Evolutionary conservation across 2,888 invertebrate species (phyloP), one percentile per base, ranked within the genome.

Genomic region (Thymelicus lineola): DNA sequence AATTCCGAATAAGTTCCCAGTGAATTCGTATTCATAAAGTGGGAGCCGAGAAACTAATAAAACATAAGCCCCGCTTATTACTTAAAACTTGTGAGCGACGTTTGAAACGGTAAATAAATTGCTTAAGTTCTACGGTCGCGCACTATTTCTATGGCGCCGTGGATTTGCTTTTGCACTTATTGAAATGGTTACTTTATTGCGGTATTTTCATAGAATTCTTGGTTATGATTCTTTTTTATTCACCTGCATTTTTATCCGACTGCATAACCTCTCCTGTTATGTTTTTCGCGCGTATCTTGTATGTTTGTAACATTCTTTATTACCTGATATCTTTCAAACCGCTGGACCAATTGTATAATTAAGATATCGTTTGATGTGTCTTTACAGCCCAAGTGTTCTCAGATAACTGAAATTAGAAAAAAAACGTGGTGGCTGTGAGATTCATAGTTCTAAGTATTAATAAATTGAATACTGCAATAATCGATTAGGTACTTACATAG

Each of bases 11-110:
- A 76, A 79, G 77, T 77, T 77, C 74, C 70, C 75, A 77, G 72
- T 75, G 73, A 77, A 80, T 77, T 80, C 75, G 75, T 77, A 78
- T 78, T 78, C 79, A 79, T 78, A 79, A 79, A 80, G 80, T 76
- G 77, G 77, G 77, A 78, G 77, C 76, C 74, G 74, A 75, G 75
- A 75, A 79, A 79, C 79, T 80, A 79, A 81, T 80, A 77, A 81
- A 80, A 81, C 81, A 78, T 81, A 80, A 80, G 79, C 78, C 75
- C 68, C 72, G 76, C 75, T 79, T 79, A 79, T 79, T 79, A 77
- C 80, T 79, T 78, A 79, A 76, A 77, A 77, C 74, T 79, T 75
- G 73, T 66, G 73, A 76, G 72, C 73, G 69, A 73, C 76, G 74
- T 80, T 78, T 79, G 73, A 75, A 77, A 76, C 76, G 75, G 74